Evolutionary conservation across 92 coral and sea anemone species (phyloP).

Genomic region (Porites cylindrica): DNA sequence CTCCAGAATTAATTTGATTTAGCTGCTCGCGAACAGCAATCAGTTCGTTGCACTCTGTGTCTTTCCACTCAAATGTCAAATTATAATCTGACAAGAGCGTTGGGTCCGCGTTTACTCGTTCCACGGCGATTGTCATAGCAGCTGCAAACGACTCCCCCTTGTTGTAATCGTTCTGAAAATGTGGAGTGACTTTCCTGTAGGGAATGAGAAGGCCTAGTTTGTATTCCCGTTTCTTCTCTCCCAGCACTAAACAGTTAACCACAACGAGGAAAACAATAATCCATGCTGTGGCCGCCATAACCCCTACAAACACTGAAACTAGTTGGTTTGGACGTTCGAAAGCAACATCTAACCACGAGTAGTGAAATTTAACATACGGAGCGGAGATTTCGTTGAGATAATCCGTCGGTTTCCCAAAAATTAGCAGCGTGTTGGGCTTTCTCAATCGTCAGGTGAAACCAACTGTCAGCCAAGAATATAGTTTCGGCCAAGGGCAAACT

Average conservation of each 20-base stretch:
- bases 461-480: constrained; percentile 2
- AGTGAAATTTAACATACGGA: background rate
- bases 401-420: too few species aligned
- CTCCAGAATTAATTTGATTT: constrained; percentile 70
- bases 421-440: background rate
- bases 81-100: constrained; percentile 80
- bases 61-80: constrained; percentile 88
- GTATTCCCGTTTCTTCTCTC: constrained; percentile 69
- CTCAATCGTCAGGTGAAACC: background rate
- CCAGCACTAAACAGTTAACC: constrained; percentile 8
- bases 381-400: background rate
- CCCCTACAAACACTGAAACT: constrained; percentile 6
- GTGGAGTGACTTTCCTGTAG: constrained; percentile 53
- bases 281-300: constrained; percentile 30
- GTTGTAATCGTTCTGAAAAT: constrained; percentile 33
- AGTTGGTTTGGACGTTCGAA: background rate
- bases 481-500: constrained; percentile 1
- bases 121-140: constrained; percentile 91
- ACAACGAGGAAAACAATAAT: constrained; percentile 21
- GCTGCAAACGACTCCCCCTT: constrained; percentile 81
- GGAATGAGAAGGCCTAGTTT: constrained; percentile 86
- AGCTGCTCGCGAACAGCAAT: constrained; percentile 76
- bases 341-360: background rate
- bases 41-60: constrained; percentile 76
- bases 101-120: constrained; percentile 82